A percentile compares a stretch with the other conserved stretches of the same genome.
These are phyloP conservation scores for Calliphora vicina DNA, from an alignment of 1,140 invertebrate genomes.

Conservation along the genomic window DNA sequence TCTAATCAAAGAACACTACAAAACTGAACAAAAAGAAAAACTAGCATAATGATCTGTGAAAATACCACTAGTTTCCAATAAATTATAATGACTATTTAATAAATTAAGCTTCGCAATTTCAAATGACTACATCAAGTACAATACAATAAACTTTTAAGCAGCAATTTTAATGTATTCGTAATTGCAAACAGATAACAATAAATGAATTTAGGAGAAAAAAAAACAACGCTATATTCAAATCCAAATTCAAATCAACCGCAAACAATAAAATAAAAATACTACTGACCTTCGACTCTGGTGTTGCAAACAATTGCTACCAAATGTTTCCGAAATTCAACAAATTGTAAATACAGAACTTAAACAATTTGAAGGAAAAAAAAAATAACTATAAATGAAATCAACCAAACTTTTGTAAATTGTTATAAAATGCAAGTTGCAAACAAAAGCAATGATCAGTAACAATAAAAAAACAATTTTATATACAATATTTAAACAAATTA, in stretches of 20 bases:
- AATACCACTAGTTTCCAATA: slow-evolving; percentile 32
- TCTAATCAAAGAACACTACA: not conserved
- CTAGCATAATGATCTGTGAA: slow-evolving; percentile 23
- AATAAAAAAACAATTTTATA: not conserved
- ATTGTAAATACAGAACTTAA: slow-evolving; percentile 10
- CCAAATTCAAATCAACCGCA: not conserved
- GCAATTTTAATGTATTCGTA: slow-evolving; percentile 27
- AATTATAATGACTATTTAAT: slow-evolving; percentile 30
- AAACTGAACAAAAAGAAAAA: not conserved
- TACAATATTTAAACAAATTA: slow-evolving; percentile 8
- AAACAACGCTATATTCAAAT: not conserved
- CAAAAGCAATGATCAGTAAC: not conserved
- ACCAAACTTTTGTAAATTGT: not conserved
- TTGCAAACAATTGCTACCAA: slow-evolving; percentile 35
- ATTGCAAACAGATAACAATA: slow-evolving; percentile 27
- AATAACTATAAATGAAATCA: not conserved
- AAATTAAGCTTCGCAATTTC: slow-evolving; percentile 18
- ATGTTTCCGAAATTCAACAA: slow-evolving; percentile 21
- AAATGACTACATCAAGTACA: not conserved
- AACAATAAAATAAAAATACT: slow-evolving; percentile 20
- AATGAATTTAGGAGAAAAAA: not conserved
- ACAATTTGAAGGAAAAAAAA: not conserved
- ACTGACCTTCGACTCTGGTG: slow-evolving; percentile 30
- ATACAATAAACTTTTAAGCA: not conserved
- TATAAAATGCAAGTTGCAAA: not conserved